A percentile compares a stretch with the other conserved stretches of the same genome.
These are phyloP conservation scores for Cephus spinipes DNA, from an alignment of 2,888 invertebrate species.

Conservation along the genomic window DNA sequence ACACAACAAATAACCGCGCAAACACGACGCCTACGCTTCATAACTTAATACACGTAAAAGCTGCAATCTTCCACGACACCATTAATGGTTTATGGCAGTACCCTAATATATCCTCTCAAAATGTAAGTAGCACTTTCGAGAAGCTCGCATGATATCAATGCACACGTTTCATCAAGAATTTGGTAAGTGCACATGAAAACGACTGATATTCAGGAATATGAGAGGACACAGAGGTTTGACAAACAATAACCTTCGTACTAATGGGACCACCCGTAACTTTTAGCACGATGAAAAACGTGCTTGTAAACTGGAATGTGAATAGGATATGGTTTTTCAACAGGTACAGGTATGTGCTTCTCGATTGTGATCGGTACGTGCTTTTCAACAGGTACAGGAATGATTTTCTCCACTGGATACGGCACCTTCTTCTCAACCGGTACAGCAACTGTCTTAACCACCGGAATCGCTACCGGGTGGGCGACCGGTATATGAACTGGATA, in stretches of 20 bases:
- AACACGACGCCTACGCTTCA: neutral
- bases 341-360: conserved; percentile 75
- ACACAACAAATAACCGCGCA: neutral
- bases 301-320: conserved; percentile 79
- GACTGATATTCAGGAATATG: neutral
- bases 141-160: neutral
- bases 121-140: neutral
- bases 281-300: conserved; percentile 76
- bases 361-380: conserved; percentile 77
- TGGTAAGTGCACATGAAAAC: neutral
- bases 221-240: too few relatives aligned
- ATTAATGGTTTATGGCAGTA: neutral
- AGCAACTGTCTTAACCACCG: conserved; percentile 76
- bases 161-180: neutral
- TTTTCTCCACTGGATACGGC: conserved; percentile 77
- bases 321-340: conserved; percentile 76
- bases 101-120: neutral
- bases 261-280: conserved; percentile 53
- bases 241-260: neutral
- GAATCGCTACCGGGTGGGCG: conserved; percentile 76
- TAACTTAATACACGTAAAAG: neutral
- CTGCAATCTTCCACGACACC: neutral
- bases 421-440: conserved; percentile 79
- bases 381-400: conserved; percentile 75
- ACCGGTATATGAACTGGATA: conserved; percentile 78